phyloP scores from a whole-genome alignment of 2,113 vertebrate species.

The Pedetes capensis region DNA sequence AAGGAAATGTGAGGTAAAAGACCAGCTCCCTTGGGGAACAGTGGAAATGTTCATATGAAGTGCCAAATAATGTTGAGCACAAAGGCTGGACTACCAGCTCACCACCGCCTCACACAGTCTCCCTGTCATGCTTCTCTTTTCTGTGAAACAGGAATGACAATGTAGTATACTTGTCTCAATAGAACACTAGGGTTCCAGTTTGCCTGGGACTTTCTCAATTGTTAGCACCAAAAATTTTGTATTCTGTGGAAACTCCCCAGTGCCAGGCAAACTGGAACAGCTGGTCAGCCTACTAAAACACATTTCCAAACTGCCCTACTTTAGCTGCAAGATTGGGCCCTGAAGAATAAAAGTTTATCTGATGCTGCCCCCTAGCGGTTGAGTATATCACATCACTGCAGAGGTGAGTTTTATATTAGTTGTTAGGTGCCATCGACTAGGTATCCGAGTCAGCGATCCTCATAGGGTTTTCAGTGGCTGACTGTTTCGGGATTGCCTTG shows the following conservation, averaged over 20 bases:
- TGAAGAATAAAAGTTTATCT: neutral
- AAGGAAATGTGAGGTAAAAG: neutral
- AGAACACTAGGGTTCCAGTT: neutral
- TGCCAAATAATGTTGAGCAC: neutral
- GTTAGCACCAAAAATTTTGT: neutral
- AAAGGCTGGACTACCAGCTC: neutral
- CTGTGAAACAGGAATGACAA: neutral
- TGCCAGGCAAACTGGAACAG: neutral
- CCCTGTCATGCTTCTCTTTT: neutral
- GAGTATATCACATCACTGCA: neutral
- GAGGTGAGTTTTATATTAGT: neutral
- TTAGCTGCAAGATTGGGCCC: neutral
- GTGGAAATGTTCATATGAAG: neutral
- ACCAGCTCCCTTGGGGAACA: neutral
- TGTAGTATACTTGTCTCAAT: neutral
- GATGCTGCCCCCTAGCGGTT: slow-evolving; percentile 3
- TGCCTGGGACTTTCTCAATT: neutral
- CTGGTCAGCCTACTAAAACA: neutral
- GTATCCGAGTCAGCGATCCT: no score
- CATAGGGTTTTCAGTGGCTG: no score
- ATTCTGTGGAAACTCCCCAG: neutral
- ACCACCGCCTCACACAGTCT: neutral
- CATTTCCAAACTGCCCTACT: neutral
- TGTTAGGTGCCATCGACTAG: no score
- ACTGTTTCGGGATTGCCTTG: no score